Evolutionary conservation across 2,797 vertebrate species (phyloP).

Genomic region (Danio tinwini): DNA sequence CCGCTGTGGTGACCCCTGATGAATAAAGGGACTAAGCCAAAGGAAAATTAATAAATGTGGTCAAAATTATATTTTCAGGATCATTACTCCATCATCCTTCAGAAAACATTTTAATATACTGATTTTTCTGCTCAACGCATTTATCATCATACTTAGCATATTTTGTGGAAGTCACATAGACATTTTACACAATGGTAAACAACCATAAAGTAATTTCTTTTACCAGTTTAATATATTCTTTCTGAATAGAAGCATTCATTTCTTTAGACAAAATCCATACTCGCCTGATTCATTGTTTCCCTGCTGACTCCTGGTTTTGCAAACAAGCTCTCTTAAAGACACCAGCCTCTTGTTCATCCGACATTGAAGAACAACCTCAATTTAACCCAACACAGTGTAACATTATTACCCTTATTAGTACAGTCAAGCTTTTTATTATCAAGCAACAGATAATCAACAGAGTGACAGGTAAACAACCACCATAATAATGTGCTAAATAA

Average conservation of each 20-base stretch:
- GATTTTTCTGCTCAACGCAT: neutral
- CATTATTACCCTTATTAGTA: conserved; percentile 1
- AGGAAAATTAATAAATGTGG: too few relatives aligned
- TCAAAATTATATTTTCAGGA: too few relatives aligned
- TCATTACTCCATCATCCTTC: too few relatives aligned
- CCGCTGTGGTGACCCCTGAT: too few relatives aligned
- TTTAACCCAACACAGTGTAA: conserved; percentile 38
- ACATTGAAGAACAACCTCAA: conserved; percentile 73
- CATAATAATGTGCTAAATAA: neutral
- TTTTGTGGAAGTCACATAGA: neutral
- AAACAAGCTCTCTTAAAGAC: conserved; percentile 62
- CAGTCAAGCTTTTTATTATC: neutral
- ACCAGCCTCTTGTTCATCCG: conserved; percentile 71
- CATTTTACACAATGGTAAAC: too few relatives aligned
- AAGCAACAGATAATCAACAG: neutral
- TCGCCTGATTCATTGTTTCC: conserved; percentile 61
- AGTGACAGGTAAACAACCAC: neutral
- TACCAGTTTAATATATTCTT: neutral
- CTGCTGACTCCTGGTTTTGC: conserved; percentile 42
- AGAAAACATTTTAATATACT: neutral
- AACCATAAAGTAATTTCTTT: neutral
- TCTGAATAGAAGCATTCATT: neutral
- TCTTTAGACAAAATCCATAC: neutral
- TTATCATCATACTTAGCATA: neutral
- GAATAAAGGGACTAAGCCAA: too few relatives aligned